Evolutionary conservation across 2,797 vertebrate genomes (phyloP), one percentile per base, ranked within the genome.

Genomic region (Diceros bicornis): DNA sequence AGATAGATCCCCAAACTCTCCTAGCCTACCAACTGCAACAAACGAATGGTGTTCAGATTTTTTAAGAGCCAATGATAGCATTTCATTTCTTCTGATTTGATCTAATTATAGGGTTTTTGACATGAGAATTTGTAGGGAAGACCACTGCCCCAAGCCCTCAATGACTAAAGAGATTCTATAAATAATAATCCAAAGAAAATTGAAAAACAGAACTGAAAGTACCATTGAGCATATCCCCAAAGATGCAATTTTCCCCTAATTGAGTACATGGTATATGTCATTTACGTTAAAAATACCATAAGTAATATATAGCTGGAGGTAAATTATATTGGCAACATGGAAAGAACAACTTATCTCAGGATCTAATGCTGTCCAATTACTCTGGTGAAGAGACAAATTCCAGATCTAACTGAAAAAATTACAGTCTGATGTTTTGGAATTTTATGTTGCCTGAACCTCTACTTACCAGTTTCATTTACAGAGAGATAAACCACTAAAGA

Each of bases 41-140:
- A 92, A 79, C 44, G 21, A 95, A 86, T 71, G 50, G 62, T 50
- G 10, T 52, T 83, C 66, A 87, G 32, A 95, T 10, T 92, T 79
- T 92, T 95, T 50, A 86, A 55, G 20, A 57, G 37, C 34, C 8
- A 50, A 47, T 18, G 50, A 50, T 0, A 52, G 12, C 17, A 83
- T 55, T 94, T 86, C 25, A 41, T 84, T 72, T 96, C 84, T 96
- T 92, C 27, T 82, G 18, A 95, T 81, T 94, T 77, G 82, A 93
- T 11, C 71, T 88, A 72, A 77, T 78, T 88, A 86, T 0, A 69
- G 47, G 34, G 29, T 37, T 89, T 79, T 62, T 75, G 77, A 75
- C 69, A 87, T 27, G 41, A 87, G 14, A 94, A 84, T 79, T 4
- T 93, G 10, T 62, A 92, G 59, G 61, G 18, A 89, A 86, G 2